These are phyloP conservation scores for Symphodus melops DNA, from an alignment of 2,113 vertebrate species.

Conservation along the genomic window DNA sequence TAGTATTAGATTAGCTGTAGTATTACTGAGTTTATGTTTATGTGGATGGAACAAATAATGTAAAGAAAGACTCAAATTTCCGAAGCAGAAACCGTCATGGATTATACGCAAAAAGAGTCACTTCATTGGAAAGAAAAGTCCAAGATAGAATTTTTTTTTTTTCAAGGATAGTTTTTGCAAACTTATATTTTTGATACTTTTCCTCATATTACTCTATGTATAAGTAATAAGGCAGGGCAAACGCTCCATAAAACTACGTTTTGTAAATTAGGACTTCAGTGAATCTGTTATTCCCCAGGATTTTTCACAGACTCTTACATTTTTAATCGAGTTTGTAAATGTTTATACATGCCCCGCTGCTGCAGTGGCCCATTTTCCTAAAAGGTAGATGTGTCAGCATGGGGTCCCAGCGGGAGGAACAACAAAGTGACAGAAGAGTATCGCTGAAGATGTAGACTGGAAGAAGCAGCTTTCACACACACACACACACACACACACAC, in stretches of 20 bases:
- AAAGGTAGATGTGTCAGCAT: slow-evolving; percentile 52
- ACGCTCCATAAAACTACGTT: too few relatives aligned
- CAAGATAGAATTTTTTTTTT: too few relatives aligned
- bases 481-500: slow-evolving; percentile 5
- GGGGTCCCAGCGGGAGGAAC: slow-evolving; percentile 39
- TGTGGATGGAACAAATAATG: background rate
- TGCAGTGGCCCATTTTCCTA: slow-evolving; percentile 47
- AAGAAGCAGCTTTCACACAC: slow-evolving; percentile 9
- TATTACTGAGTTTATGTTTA: slow-evolving; percentile 3
- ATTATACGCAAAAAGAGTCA: too few relatives aligned
- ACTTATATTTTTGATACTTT: too few relatives aligned
- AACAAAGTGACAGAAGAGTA: slow-evolving; percentile 34
- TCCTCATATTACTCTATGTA: too few relatives aligned
- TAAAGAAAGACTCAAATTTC: background rate
- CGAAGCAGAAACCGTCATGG: background rate
- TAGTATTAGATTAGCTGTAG: slow-evolving; percentile 1
- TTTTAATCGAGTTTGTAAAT: slow-evolving; percentile 58
- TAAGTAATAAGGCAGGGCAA: too few relatives aligned
- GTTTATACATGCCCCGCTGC: slow-evolving; percentile 38
- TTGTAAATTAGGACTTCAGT: background rate
- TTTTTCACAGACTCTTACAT: slow-evolving; percentile 23
- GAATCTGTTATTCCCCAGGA: background rate
- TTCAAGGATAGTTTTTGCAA: too few relatives aligned
- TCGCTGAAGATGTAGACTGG: slow-evolving; percentile 18
- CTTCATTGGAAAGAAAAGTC: too few relatives aligned